Evolutionary conservation across 2,113 vertebrate species (phyloP).

Genomic region (Syngnathus typhle): DNA sequence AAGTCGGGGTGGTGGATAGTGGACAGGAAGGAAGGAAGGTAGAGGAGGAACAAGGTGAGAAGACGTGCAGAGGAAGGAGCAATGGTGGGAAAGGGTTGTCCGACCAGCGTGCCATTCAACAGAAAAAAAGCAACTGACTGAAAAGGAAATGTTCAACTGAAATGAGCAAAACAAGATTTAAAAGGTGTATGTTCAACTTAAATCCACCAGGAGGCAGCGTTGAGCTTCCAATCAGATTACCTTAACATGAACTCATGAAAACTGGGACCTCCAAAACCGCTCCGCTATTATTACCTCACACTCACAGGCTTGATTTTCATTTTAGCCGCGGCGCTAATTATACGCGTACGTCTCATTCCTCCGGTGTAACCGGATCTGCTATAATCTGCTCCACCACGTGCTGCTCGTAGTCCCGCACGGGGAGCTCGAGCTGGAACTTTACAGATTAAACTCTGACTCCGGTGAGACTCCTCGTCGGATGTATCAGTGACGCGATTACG

Average conservation of each 20-base stretch:
- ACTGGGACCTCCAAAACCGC: constrained; percentile 29
- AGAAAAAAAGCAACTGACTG: constrained; percentile 43
- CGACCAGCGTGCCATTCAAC: constrained; percentile 59
- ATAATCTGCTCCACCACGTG: constrained; percentile 22
- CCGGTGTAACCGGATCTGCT: constrained; percentile 31
- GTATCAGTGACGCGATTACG: not conserved
- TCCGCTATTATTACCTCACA: constrained; percentile 56
- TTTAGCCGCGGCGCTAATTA: constrained; percentile 49
- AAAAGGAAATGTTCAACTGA: constrained; percentile 11
- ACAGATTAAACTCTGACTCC: constrained; percentile 5
- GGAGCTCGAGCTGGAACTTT: not conserved
- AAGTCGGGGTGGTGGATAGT: constrained; percentile 56
- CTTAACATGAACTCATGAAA: constrained; percentile 43
- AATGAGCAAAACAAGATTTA: not conserved
- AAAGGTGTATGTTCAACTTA: constrained; percentile 5
- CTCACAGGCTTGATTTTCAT: constrained; percentile 25
- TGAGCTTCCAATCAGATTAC: constrained; percentile 18
- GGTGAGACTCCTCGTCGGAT: not conserved
- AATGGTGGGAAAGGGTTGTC: constrained; percentile 38
- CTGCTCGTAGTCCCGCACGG: not conserved
- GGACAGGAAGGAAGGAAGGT: constrained; percentile 54
- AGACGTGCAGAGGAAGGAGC: constrained; percentile 51
- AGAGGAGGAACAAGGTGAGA: constrained; percentile 50
- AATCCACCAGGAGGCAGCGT: constrained; percentile 37
- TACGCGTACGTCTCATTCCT: constrained; percentile 26